These are phyloP conservation scores for Scaptomyza flava DNA, from an alignment of 2,888 invertebrate species.

Conservation along the genomic window DNA sequence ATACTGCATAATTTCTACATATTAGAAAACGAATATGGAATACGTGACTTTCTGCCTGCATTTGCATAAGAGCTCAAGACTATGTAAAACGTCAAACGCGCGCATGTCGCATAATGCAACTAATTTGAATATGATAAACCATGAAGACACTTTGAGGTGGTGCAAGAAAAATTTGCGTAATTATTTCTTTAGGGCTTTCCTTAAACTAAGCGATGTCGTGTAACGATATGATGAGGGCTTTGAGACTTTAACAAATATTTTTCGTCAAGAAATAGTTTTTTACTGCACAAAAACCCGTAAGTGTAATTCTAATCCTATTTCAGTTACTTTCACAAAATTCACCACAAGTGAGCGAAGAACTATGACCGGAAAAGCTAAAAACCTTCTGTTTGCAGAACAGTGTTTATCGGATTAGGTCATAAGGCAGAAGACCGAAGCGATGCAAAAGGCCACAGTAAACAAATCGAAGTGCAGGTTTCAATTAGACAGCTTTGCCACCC, in stretches of 20 bases:
- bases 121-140: background rate
- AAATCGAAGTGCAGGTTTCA: conserved; percentile 53
- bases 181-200: background rate
- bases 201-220: background rate
- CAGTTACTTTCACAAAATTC: background rate
- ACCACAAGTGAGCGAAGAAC: background rate
- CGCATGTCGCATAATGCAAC: no score
- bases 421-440: background rate
- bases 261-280: no score
- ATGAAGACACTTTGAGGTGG: no score
- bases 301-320: background rate
- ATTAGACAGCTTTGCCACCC: conserved; percentile 43
- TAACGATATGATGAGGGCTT: background rate
- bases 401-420: conserved; percentile 4
- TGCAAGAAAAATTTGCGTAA: background rate
- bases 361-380: conserved; percentile 4
- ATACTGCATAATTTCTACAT: background rate
- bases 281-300: no score
- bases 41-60: background rate
- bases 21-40: background rate
- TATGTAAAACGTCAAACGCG: background rate
- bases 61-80: background rate
- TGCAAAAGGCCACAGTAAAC: background rate
- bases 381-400: conserved; percentile 8
- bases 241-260: no score